Conservation (phyloP, 2,797 vertebrate genomes). For the Gila robusta region DNA sequence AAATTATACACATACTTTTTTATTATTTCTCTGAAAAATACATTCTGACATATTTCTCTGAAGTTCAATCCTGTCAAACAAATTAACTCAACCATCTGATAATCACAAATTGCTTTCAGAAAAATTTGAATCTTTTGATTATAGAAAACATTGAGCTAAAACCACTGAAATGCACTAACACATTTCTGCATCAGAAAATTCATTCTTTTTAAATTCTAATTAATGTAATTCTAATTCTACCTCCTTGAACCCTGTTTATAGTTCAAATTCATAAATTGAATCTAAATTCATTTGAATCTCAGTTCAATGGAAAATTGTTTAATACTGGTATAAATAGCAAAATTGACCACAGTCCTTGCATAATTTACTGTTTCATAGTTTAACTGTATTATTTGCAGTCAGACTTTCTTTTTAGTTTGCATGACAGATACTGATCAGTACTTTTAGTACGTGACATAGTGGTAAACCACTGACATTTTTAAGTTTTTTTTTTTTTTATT, state of each 20-base stretch:
- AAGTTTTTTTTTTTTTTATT: rapidly evolving
- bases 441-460: background rate
- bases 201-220: background rate
- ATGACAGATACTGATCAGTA: too few species aligned
- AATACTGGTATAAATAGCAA: background rate
- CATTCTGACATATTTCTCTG: background rate
- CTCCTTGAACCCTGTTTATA: background rate
- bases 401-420: background rate
- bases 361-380: background rate
- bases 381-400: too few species aligned
- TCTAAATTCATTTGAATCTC: background rate
- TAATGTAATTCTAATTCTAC: background rate
- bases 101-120: background rate
- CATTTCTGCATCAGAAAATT: background rate
- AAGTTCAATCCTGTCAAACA: background rate
- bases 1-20: background rate
- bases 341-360: background rate
- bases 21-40: background rate
- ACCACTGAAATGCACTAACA: background rate
- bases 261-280: background rate
- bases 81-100: background rate
- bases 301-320: background rate
- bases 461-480: background rate
- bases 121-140: background rate
- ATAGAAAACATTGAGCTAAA: background rate